Evolutionary conservation across 2,113 vertebrate genomes (phyloP), one percentile per base, ranked within the genome.

Genomic region (Tricholaema leucomelas): DNA sequence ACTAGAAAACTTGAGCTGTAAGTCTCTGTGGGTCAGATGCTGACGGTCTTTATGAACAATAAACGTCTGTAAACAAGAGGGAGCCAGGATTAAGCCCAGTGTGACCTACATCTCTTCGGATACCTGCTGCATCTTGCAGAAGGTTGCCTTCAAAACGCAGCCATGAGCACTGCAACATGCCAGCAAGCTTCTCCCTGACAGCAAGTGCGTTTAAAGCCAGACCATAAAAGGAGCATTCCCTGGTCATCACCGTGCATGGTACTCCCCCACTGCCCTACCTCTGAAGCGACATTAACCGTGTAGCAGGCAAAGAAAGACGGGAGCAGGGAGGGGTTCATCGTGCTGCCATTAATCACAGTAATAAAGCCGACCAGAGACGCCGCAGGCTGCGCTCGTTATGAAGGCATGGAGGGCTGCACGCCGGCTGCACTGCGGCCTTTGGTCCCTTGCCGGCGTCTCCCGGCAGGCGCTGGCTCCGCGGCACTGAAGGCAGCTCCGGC

Each of bases 381-480:
- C 88, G 23, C 2, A 33, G 35, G 69, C 54, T 85, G 67, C 20
- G 33, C 66, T 91, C 5, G 0, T 44, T 58, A 28, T 6, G 71
- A 75, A 31, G 65, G 24, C 8, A 31, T 25, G 25, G 40, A 59
- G 28, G 9, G 3, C 27, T 28, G 27, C 42, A 52, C 9, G 63
- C 15, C 35, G 12, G 15, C 67, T 12, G 63, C 28, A 7, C 66
- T 4, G 10, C 1, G 0, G 17, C 55, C 19, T 61, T 40, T 2
- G 0, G 36, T 6, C 25, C 18, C 56, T 69, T 2, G 1, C 40
- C 3, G 0, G 20, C 13, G 4, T 4, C 52, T 56, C 63, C 16
- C 0, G 0, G 6, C 20, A 40, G 40, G 12, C 6, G 4, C 35
- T 5, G 30, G 24, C 31, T 31, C 42, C 4, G 1, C 4, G 2